A percentile compares a stretch with the other conserved stretches of the same genome.
These are phyloP conservation scores for Sebastes variabilis DNA, from an alignment of 2,797 vertebrate species.

Conservation along the genomic window DNA sequence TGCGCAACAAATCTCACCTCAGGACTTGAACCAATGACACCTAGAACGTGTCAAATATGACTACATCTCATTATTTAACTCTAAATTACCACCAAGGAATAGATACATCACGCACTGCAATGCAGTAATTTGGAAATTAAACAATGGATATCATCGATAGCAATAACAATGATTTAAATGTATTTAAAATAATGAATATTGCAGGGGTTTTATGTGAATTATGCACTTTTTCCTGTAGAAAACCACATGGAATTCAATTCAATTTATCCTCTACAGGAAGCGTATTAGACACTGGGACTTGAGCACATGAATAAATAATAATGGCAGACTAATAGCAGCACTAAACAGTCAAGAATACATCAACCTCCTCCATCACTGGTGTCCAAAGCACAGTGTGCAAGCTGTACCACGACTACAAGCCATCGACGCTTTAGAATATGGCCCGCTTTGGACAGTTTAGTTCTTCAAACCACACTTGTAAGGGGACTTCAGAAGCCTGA, in stretches of 20 bases:
- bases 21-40: not conserved
- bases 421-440: not conserved
- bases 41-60: not conserved
- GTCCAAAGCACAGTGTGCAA: not conserved
- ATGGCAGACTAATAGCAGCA: not conserved
- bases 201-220: accelerated
- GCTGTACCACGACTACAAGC: not conserved
- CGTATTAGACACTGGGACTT: not conserved
- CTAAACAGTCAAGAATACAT: not conserved
- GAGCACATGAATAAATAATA: not conserved
- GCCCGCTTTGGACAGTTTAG: too few species aligned
- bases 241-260: not conserved
- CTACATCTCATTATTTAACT: not conserved
- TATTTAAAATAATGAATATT: not conserved
- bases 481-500: not conserved
- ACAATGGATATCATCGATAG: not conserved
- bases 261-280: not conserved
- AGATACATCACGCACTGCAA: not conserved
- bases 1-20: not conserved
- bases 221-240: not conserved
- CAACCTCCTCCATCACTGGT: not conserved
- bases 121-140: not conserved
- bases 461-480: not conserved
- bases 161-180: not conserved
- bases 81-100: not conserved